Evolutionary conservation across 2,888 invertebrate species (phyloP), one percentile per base, ranked within the genome.

Genomic region (Steinernema carpocapsae): DNA sequence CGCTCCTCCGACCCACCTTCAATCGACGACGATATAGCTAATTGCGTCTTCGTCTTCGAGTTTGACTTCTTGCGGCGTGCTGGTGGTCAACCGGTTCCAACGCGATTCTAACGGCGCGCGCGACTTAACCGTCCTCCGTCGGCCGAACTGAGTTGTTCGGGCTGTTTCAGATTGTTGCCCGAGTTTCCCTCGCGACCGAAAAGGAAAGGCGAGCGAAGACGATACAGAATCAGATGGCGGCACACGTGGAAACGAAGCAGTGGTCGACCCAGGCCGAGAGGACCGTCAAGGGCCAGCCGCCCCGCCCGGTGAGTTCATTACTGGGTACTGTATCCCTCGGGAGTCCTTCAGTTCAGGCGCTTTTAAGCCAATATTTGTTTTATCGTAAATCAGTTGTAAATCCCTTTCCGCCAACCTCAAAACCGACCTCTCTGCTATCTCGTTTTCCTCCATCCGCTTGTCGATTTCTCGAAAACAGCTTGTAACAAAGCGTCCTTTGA

Each of bases 261-360:
- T 83, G 83, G 83, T 79, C 79, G 43, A 80, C 78, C 43, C 80
- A 79, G n/a, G 74, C 76, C 71, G 76, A 78, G 70, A 79, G 74
- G 46, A 79, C 74, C 26, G 81, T 78, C 59, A 80, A 81, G 52
- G 83, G 83, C 17, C 72, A 76, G 4, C 80, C 80, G 10, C 83
- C 82, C 1, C 77, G 82, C 70, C 83, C 83, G 71, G 83, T 83
- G 24, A 79, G 82, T 80, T 45, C 26, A 24, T 17, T 72, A 3
- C 10, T 37, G 37, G 37, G 37, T 37, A 37, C 37, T 37, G 37
- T 37, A 37, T 37, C 37, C 3, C 37, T 37, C 10, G 37, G 37
- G 37, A 37, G 3, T 37, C 37, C 37, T 19, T 19, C 48, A 2
- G 48, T n/a, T 4, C 48, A 14, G 6, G 17, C 14, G 48, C 48